Conservation (phyloP, 2,888 invertebrate genomes). For the Drosophila atripex region DNA sequence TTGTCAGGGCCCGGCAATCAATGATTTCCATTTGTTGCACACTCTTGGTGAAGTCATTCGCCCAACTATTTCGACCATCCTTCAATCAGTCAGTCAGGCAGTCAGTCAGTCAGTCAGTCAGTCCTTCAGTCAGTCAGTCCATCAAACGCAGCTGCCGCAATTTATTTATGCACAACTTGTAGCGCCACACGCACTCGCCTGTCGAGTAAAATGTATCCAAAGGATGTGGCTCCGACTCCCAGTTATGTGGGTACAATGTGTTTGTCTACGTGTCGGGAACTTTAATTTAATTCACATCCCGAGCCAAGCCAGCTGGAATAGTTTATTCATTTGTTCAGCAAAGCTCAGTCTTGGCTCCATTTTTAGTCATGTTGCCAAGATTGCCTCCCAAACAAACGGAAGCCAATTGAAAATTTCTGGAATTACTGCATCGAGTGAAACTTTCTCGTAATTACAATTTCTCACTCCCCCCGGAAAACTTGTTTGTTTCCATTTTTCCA, state of each 20-base stretch:
- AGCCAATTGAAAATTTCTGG: constrained; percentile 25
- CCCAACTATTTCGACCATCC: constrained; percentile 12
- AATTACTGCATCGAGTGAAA: constrained; percentile 24
- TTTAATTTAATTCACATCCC: constrained; percentile 27
- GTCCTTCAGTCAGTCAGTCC: constrained; percentile 28
- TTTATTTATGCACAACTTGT: constrained; percentile 55
- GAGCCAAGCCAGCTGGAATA: constrained; percentile 16
- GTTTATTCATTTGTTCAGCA: constrained; percentile 40
- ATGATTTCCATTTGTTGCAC: constrained; percentile 46
- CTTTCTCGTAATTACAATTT: constrained; percentile 41
- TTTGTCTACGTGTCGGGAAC: constrained; percentile 52
- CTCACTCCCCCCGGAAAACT: constrained; percentile 10
- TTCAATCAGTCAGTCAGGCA: constrained; percentile 4
- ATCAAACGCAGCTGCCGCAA: constrained; percentile 53
- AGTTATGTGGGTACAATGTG: constrained; percentile 29
- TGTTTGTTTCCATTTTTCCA: neutral
- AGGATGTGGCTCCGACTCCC: constrained; percentile 28
- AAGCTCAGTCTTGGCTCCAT: constrained; percentile 11
- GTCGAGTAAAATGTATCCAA: constrained; percentile 42
- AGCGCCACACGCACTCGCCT: constrained; percentile 36
- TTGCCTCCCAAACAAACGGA: constrained; percentile 18
- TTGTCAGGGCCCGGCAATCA: constrained; percentile 18
- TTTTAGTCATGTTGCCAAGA: constrained; percentile 17
- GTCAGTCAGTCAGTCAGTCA: constrained; percentile 24
- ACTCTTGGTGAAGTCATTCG: constrained; percentile 15